These are phyloP conservation scores for Berghia stephanieae DNA, from an alignment of 1,140 invertebrate species.

Conservation along the genomic window DNA sequence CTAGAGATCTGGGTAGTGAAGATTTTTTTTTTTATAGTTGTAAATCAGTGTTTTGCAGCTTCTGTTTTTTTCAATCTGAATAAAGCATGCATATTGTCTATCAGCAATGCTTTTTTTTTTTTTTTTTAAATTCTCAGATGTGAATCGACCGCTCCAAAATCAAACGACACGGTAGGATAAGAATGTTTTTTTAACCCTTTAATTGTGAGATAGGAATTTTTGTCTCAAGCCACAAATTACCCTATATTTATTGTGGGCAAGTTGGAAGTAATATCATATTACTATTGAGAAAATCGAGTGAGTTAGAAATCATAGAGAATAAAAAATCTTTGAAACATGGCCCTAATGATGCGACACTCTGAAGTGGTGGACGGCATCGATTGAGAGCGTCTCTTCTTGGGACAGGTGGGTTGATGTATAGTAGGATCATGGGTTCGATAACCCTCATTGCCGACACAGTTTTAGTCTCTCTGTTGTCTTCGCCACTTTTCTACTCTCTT, in stretches of 20 bases:
- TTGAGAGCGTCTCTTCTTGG: background rate
- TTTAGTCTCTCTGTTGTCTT: too few relatives aligned
- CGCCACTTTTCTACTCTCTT: too few relatives aligned
- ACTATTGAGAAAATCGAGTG: too few relatives aligned
- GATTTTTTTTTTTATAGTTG: background rate
- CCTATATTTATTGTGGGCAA: background rate
- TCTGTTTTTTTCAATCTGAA: background rate
- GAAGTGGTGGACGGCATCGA: too few relatives aligned
- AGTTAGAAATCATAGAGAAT: too few relatives aligned
- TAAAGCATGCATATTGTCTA: background rate
- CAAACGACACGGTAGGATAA: conserved; percentile 61
- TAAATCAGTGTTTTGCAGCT: background rate
- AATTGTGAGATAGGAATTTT: background rate
- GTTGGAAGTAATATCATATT: background rate
- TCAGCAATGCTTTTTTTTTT: background rate
- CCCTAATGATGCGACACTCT: too few relatives aligned
- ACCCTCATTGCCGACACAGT: too few relatives aligned
- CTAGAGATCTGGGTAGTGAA: background rate
- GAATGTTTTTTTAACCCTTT: background rate
- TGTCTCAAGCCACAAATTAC: background rate
- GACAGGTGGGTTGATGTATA: background rate
- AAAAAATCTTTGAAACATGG: too few relatives aligned
- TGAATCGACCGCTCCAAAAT: conserved; percentile 58
- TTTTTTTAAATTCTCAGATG: conserved; percentile 45
- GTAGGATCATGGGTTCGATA: too few relatives aligned